phyloP scores from a whole-genome alignment of 1,140 invertebrate genomes.

The Drosophila bocqueti region DNA sequence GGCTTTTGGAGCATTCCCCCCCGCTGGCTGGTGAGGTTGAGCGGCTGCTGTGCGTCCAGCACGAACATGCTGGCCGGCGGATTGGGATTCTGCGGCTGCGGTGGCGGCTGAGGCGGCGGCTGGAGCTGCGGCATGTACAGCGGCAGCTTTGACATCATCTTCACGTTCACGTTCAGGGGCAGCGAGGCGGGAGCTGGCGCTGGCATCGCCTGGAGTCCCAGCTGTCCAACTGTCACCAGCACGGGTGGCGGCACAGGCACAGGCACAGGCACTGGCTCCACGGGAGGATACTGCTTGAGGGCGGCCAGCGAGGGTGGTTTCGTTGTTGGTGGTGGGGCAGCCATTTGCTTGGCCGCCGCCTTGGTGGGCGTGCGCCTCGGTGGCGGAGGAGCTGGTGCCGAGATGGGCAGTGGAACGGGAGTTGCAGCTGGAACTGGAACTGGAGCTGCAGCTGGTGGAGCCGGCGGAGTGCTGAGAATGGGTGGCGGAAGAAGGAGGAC shows the following conservation, averaged over 20 bases:
- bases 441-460: not conserved
- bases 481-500: conserved; percentile 6
- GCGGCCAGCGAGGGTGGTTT: conserved; percentile 27
- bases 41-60: conserved; percentile 54
- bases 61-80: conserved; percentile 24
- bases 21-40: conserved; percentile 70
- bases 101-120: not conserved
- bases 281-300: conserved; percentile 40
- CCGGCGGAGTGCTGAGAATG: not conserved
- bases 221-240: conserved; percentile 7
- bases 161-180: conserved; percentile 42
- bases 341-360: conserved; percentile 67
- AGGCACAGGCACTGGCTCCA: conserved; percentile 1
- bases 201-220: conserved; percentile 18
- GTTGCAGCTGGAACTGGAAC: not conserved
- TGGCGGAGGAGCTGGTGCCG: conserved; percentile 8
- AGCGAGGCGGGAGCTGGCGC: conserved; percentile 10
- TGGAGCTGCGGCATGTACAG: conserved; percentile 52
- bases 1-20: conserved; percentile 24
- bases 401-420: not conserved
- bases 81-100: not conserved
- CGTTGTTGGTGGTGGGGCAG: conserved; percentile 10
- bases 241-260: not conserved
- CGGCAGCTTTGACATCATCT: conserved; percentile 61
- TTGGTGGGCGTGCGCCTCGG: conserved; percentile 61